phyloP scores from a whole-genome alignment of 2,888 invertebrate genomes.

The Limnephilus auricula region DNA sequence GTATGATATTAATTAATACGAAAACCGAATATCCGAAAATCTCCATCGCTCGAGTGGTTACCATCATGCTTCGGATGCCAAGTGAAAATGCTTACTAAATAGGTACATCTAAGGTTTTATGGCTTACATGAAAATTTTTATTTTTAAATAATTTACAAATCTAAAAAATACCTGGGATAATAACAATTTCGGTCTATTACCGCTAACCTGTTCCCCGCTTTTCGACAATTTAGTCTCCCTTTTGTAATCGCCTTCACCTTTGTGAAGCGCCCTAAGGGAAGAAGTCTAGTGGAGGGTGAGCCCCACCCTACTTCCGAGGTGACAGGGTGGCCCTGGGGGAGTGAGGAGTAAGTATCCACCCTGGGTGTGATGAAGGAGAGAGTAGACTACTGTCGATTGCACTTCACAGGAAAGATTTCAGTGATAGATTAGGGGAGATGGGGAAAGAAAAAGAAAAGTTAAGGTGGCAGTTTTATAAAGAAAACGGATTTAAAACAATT shows the following conservation, averaged over 20 bases:
- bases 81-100: too few relatives aligned
- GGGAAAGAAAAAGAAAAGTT: not conserved
- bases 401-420: slow-evolving; percentile 3
- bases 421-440: not conserved
- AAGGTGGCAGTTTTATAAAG: not conserved
- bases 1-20: too few relatives aligned
- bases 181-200: not conserved
- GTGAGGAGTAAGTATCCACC: not conserved
- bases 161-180: not conserved
- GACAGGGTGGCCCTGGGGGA: not conserved
- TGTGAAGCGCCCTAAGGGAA: not conserved
- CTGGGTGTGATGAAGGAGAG: not conserved
- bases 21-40: too few relatives aligned
- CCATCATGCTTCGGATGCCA: too few relatives aligned
- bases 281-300: not conserved
- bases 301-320: not conserved
- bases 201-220: not conserved
- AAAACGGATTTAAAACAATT: not conserved
- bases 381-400: slow-evolving; percentile 23
- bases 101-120: too few relatives aligned
- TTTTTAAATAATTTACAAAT: too few relatives aligned
- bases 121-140: too few relatives aligned
- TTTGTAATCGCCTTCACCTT: not conserved
- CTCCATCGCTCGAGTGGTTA: too few relatives aligned
- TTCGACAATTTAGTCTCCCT: slow-evolving; percentile 2